Evolutionary conservation across 2,113 vertebrate species (phyloP), one percentile per base, ranked within the genome.

Genomic region (Rhinichthys klamathensis): DNA sequence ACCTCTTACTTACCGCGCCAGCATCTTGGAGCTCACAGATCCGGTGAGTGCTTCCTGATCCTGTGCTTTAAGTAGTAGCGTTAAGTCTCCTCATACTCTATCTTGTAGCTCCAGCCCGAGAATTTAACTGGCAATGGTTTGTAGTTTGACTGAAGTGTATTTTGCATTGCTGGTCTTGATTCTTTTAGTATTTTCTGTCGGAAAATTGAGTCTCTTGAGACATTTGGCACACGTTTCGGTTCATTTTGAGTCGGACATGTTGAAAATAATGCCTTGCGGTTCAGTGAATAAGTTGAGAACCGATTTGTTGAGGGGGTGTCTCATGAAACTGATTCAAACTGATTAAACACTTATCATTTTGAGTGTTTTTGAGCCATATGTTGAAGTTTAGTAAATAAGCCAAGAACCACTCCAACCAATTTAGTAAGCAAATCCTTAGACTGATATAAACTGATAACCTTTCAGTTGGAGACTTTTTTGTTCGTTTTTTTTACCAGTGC

Each of bases 1-100:
- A 35, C 98, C 98, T 18, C 92, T 98, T 87, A 97, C 94, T 7
- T 99, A 99, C 84, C 95, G 92, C 86, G 96, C 97, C 1, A 95
- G 92, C 73, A 90, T 99, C 18, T 96, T 96, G 46, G 97, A 99
- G 86, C 91, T 99, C 75, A 96, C 94, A 0, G 94, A 96, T 51
- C 97, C 97, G 63, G 98, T 99, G 93, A 97, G 95, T 93, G 2
- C n/a, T 58, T 32, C 25, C 21, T 56, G 6, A 76, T 16, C 16
- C 16, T 25, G 15, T 78, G 21, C 61, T 51, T 35, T 76, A 46
- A 60, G 13, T 30, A 9, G 23, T 44, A 41, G 30, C 4, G 3
- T 30, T 54, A 54, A 77, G 75, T 35, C 10, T 56, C 6, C 18
- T 35, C 51, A 7, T 60, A 2, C 18, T 21, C 18, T 56, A 15